Evolutionary conservation across 2,113 vertebrate genomes (phyloP).

Genomic region (Perca schrenkii): DNA sequence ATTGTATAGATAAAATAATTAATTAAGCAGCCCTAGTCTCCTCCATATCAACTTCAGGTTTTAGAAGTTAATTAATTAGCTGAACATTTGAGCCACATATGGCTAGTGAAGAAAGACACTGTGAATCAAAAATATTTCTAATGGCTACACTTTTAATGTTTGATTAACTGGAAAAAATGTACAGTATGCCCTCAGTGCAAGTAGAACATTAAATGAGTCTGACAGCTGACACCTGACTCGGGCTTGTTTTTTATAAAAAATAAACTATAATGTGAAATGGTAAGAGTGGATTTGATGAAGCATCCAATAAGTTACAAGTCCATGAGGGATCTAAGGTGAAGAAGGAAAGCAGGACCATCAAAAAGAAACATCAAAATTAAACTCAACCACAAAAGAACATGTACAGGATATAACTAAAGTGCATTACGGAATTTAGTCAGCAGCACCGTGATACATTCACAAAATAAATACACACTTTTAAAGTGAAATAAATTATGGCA

Average conservation of each 20-base stretch:
- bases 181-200: slow-evolving; percentile 82
- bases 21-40: not conserved
- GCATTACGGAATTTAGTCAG: slow-evolving; percentile 93
- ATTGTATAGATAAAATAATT: not conserved
- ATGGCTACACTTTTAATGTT: slow-evolving; percentile 76
- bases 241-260: slow-evolving; percentile 69
- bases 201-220: slow-evolving; percentile 67
- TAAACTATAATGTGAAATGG: slow-evolving; percentile 59
- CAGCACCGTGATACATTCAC: slow-evolving; percentile 96
- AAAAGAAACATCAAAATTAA: slow-evolving; percentile 56
- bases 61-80: not conserved
- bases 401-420: slow-evolving; percentile 88
- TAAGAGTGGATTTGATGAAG: slow-evolving; percentile 60
- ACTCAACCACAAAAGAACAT: slow-evolving; percentile 78
- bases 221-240: slow-evolving; percentile 45
- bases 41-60: not conserved
- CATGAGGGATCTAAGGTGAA: slow-evolving; percentile 40
- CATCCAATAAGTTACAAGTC: slow-evolving; percentile 73
- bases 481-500: slow-evolving; percentile 92
- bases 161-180: slow-evolving; percentile 77
- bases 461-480: slow-evolving; percentile 95
- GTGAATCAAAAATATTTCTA: slow-evolving; percentile 46
- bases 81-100: not conserved
- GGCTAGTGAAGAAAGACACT: slow-evolving; percentile 49
- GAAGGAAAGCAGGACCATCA: slow-evolving; percentile 61